Evolutionary conservation across 2,888 invertebrate species (phyloP), one percentile per base, ranked within the genome.

Genomic region (Idaea biselata): DNA sequence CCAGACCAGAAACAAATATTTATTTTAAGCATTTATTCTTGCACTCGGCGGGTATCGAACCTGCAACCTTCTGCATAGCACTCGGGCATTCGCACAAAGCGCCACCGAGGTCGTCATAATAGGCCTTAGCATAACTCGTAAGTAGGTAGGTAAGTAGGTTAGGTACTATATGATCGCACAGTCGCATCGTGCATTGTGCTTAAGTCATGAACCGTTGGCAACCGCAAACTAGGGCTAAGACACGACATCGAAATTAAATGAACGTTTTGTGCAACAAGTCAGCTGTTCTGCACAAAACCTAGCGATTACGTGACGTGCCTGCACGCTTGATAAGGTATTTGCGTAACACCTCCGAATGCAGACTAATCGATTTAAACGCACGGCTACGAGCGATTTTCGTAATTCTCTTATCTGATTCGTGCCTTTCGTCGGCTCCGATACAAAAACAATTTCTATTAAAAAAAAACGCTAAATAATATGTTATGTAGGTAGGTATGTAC

Each of bases 321-420:
- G 82, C 84, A 87, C 86, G 89, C 84, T 86, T 83, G 84, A 86
- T 87, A 84, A 84, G 83, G 69, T 82, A 80, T 87, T 91, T 90
- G 87, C 89, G 89, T 88, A 91, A 91, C 78, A 82, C 73, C 75
- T 75, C 75, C 75, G 77, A 84, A 77, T 82, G 77, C 79, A 81
- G 81, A 82, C 83, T 87, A 90, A 91, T 91, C 89, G 86, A 91
- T 91, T 91, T 86, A 74, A 78, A 86, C 87, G 88, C 88, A 79
- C 81, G 77, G 84, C 79, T 84, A 82, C 82, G 84, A 83, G 73
- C 75, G 82, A 86, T 88, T 90, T 89, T 88, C 86, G 87, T 86
- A 89, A 90, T 84, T 71, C 77, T 72, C 86, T 88, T 89, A 90
- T 90, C 89, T 83, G 75, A 77, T 75, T 76, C 80, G 81, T 81